Conservation (phyloP, 2,888 invertebrate genomes). For the Protonemura montana region DNA sequence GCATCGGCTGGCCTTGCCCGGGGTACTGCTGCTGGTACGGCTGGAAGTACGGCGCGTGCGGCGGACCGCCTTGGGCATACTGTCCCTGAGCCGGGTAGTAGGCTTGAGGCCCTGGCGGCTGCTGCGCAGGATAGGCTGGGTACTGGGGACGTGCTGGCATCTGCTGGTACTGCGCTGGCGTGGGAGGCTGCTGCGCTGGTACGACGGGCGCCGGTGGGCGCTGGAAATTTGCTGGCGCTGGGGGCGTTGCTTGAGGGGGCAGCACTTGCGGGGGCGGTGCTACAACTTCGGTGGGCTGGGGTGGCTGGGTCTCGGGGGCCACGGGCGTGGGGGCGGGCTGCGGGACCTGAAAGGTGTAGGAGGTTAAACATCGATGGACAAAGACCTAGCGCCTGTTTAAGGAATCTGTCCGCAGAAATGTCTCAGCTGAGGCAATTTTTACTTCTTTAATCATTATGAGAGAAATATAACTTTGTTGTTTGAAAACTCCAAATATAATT, state of each 20-base stretch:
- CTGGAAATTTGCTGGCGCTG: slow-evolving; percentile 35
- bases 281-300: background rate
- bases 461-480: too few species aligned
- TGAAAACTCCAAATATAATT: too few species aligned
- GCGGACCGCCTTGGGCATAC: slow-evolving; percentile 43
- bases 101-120: slow-evolving; percentile 57
- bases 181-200: slow-evolving; percentile 57
- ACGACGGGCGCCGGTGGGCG: slow-evolving; percentile 37
- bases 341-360: slow-evolving; percentile 14
- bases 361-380: too few species aligned
- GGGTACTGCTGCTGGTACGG: slow-evolving; percentile 48
- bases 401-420: too few species aligned
- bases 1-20: slow-evolving; percentile 35
- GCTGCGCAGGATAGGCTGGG: slow-evolving; percentile 59
- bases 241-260: slow-evolving; percentile 31
- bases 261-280: slow-evolving; percentile 36
- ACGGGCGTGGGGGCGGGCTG: background rate
- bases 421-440: too few species aligned
- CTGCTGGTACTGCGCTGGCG: slow-evolving; percentile 44
- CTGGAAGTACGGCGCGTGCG: slow-evolving; percentile 48
- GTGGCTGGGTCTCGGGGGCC: slow-evolving; percentile 16
- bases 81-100: slow-evolving; percentile 46
- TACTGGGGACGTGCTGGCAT: slow-evolving; percentile 57
- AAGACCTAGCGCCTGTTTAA: too few species aligned
- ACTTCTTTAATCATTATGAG: too few species aligned